A percentile compares a stretch with the other conserved stretches of the same genome.
These are phyloP conservation scores for Bombus superbus DNA, from an alignment of 1,140 invertebrate genomes.

Conservation along the genomic window DNA sequence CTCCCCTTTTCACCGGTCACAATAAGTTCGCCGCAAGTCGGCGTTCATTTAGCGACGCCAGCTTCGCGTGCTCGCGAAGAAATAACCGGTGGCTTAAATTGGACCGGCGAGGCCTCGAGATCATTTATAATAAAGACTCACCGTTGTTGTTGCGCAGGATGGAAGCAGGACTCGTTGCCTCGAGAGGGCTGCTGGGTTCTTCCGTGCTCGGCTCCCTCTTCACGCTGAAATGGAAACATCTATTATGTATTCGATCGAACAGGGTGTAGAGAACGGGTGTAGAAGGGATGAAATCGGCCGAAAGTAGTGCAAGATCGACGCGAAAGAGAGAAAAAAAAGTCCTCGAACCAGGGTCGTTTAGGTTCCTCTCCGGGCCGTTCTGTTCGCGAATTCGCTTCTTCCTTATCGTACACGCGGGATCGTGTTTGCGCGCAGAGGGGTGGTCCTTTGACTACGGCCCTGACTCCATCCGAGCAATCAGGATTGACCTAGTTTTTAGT, in stretches of 20 bases:
- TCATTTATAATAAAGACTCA: conserved; percentile 71
- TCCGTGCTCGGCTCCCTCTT: conserved; percentile 83
- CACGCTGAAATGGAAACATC: conserved; percentile 82
- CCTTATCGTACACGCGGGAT: conserved; percentile 25
- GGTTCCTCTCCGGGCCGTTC: conserved; percentile 19
- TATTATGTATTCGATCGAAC: conserved; percentile 73
- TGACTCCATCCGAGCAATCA: conserved; percentile 64
- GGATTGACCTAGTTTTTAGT: conserved; percentile 70
- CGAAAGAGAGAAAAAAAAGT: neutral
- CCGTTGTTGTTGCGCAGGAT: conserved; percentile 82
- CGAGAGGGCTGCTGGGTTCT: conserved; percentile 83
- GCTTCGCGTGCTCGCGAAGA: neutral
- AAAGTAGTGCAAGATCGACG: conserved; percentile 64
- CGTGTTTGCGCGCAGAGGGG: conserved; percentile 22
- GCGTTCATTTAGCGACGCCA: neutral
- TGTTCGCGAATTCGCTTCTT: conserved; percentile 29
- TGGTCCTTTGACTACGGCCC: conserved; percentile 63
- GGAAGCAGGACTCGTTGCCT: conserved; percentile 83
- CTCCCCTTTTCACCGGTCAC: neutral
- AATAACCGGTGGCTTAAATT: conserved; percentile 42
- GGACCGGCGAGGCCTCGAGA: conserved; percentile 10
- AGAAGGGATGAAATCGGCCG: conserved; percentile 8
- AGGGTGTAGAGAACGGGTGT: neutral
- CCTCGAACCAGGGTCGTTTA: conserved; percentile 25
- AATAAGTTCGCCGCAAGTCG: neutral